Percentiles rank a stretch among this genome's conserved stretches.
phyloP scores from a whole-genome alignment of 53 echinoderm and acorn worm genomes.

The Luidia sarsii region DNA sequence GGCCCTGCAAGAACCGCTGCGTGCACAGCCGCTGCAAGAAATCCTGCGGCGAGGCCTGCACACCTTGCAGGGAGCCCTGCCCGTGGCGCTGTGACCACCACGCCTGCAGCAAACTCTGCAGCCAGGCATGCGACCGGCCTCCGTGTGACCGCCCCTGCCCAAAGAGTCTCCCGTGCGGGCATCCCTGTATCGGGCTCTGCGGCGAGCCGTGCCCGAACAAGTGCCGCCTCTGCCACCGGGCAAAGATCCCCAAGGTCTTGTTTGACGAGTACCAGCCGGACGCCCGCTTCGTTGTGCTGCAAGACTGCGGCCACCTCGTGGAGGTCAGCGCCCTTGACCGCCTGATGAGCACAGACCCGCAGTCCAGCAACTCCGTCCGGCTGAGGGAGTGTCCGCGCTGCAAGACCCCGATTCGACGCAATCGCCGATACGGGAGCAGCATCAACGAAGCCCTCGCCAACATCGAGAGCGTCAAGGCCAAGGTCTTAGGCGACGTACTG shows the following conservation, averaged over 20 bases:
- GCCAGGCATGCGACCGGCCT: conserved; percentile 70
- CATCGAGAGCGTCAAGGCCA: conserved; percentile 65
- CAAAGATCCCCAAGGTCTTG: conserved; percentile 79
- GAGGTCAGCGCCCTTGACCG: conserved; percentile 67
- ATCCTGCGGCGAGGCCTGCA: conserved; percentile 70
- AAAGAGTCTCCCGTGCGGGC: conserved; percentile 68
- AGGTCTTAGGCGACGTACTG: conserved; percentile 53
- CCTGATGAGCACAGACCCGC: conserved; percentile 49
- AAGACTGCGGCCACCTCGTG: conserved; percentile 81
- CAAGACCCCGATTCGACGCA: conserved; percentile 66
- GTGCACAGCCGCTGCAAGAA: conserved; percentile 75
- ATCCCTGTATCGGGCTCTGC: conserved; percentile 89
- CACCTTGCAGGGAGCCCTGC: conserved; percentile 79
- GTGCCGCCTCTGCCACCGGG: conserved; percentile 77
- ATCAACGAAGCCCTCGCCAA: conserved; percentile 68
- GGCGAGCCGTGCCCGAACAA: conserved; percentile 85
- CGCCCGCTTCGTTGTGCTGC: conserved; percentile 77
- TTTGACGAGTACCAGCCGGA: conserved; percentile 87
- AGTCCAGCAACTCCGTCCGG: conserved; percentile 29
- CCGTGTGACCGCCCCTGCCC: conserved; percentile 71
- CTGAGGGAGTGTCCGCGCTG: conserved; percentile 75
- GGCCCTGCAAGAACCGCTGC: conserved; percentile 77
- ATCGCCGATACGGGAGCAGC: conserved; percentile 73
- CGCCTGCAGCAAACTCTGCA: conserved; percentile 67
- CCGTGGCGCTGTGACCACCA: conserved; percentile 82